A percentile compares a stretch with the other conserved stretches of the same genome.
phyloP scores from a whole-genome alignment of 2,888 invertebrate species.

The Pristionchus arcanus region DNA sequence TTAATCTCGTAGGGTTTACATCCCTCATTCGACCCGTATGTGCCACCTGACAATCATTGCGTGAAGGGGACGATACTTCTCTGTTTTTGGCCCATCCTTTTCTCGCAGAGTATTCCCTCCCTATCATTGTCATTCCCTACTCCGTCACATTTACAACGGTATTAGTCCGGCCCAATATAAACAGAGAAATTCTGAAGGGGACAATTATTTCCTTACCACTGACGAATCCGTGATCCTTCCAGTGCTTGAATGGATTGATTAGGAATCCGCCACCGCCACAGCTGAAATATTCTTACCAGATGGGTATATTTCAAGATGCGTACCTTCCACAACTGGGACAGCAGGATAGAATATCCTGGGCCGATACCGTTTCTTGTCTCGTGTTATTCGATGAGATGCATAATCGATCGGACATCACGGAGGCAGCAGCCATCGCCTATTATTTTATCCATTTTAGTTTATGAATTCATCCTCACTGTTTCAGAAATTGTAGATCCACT shows the following conservation, averaged over 20 bases:
- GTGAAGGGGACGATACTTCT: too few relatives aligned
- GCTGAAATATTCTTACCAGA: slow-evolving; percentile 57
- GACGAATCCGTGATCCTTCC: slow-evolving; percentile 67
- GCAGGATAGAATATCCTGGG: slow-evolving; percentile 80
- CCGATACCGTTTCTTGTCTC: slow-evolving; percentile 76
- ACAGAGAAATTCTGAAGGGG: too few relatives aligned
- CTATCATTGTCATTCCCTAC: too few relatives aligned
- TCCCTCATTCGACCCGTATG: slow-evolving; percentile 49
- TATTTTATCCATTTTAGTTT: background rate
- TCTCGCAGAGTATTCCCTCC: too few relatives aligned
- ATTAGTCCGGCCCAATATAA: too few relatives aligned
- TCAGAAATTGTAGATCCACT: background rate
- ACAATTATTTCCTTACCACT: slow-evolving; percentile 39
- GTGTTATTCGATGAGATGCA: slow-evolving; percentile 79
- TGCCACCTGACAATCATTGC: slow-evolving; percentile 12
- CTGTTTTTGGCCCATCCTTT: too few relatives aligned
- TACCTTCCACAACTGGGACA: slow-evolving; percentile 78
- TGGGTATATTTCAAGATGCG: background rate
- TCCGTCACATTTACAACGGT: too few relatives aligned
- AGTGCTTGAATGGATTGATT: slow-evolving; percentile 63
- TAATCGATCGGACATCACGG: slow-evolving; percentile 79
- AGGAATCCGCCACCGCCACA: slow-evolving; percentile 70
- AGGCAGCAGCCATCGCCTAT: slow-evolving; percentile 64
- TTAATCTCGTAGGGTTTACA: slow-evolving; percentile 38
- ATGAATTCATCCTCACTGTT: background rate